Base-by-base conservation (phyloP, 2,888 invertebrate species). In the Chloroclystis v-ata region DNA sequence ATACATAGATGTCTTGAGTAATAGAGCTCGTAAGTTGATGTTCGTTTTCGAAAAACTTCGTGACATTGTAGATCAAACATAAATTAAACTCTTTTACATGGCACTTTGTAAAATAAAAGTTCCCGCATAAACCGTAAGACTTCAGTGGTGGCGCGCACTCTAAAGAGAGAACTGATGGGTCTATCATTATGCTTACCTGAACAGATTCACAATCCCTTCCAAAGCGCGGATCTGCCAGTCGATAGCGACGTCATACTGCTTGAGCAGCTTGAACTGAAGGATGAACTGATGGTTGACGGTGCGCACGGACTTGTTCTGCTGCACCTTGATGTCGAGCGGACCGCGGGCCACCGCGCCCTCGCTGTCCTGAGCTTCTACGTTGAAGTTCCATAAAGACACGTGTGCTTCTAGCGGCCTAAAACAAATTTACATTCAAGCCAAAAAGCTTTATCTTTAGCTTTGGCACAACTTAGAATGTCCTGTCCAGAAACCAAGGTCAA, bases 211-310 rank as follows among this genome's bases (percentile, higher is more conserved):
- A 5, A 86, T 78, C 1, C 84, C 85, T 56, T 91, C 89, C n/a
- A 94, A 76, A 0, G 93, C 89, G 47, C 90, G 87, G 57, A 94
- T 88, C 67, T 94, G 92, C 95, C 95, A 96, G 68, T 95, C 95
- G 13, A 95, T 90, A 20, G 91, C 90, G 58, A 91, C 91, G 1
- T 89, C 87, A 66, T 91, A 93, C 9, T 72, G 67, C 37, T 76
- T 73, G 39, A 72, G 63, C 1, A 85, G 73, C 44, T 77, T 75
- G 66, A 96, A 89, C 42, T 91, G 90, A 63, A 96, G 87, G 29
- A 90, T 89, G 71, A 96, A 94, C 74, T 95, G 94, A 67, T 96
- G 96, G 78, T 95, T 95, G 41, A 95, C 91, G 12, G 93, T 93
- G 28, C 95, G 90, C 8, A 91, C 91, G 29, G 91, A 89, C 71